Percentiles rank a stretch among this genome's conserved stretches.
phyloP scores from a whole-genome alignment of 2,888 invertebrate genomes.

The Pristionchus entomophagus region DNA sequence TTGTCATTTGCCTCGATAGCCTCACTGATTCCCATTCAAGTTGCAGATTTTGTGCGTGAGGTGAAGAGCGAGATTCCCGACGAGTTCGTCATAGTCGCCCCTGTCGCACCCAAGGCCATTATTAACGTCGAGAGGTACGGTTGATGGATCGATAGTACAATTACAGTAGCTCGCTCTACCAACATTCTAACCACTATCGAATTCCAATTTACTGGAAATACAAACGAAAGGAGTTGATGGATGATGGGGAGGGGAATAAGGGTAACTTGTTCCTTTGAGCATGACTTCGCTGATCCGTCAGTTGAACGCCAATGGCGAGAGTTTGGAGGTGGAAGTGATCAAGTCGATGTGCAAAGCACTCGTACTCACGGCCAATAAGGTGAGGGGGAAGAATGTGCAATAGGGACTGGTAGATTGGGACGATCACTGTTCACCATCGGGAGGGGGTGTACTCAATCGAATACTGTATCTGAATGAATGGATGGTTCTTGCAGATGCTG shows the following conservation, averaged over 20 bases:
- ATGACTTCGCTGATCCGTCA: neutral
- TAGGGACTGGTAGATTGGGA: no score
- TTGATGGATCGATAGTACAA: no score
- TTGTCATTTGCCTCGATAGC: neutral
- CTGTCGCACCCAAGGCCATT: neutral
- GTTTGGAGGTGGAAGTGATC: neutral
- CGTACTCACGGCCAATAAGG: conserved; percentile 5
- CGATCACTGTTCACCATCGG: no score
- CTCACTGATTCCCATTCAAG: neutral
- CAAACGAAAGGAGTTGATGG: no score
- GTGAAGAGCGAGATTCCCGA: neutral
- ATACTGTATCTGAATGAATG: neutral
- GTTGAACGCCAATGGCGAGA: neutral
- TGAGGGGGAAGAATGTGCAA: neutral
- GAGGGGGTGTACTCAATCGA: neutral
- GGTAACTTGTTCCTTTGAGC: neutral
- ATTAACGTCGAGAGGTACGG: conserved; percentile 4
- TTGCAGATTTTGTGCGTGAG: neutral
- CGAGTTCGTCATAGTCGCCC: neutral
- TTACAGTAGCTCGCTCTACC: neutral
- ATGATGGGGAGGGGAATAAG: no score
- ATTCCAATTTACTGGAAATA: no score
- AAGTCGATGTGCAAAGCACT: conserved; percentile 8
- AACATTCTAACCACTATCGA: no score
- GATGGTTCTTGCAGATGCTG: neutral